phyloP scores from a whole-genome alignment of 1,140 invertebrate species.

The Cyclina sinensis region DNA sequence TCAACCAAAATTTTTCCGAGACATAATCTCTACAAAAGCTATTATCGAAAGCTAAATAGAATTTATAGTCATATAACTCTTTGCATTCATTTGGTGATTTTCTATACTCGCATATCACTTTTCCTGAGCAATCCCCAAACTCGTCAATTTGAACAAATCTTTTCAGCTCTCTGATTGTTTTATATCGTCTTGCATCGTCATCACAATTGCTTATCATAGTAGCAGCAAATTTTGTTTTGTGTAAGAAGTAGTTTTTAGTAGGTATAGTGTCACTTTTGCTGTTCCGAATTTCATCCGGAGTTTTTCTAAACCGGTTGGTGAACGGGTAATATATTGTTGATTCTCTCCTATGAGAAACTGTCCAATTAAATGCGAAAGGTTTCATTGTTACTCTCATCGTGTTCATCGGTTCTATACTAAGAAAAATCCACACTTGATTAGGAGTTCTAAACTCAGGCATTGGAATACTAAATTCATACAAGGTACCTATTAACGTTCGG shows the following conservation, averaged over 20 bases:
- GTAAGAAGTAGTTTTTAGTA: slow-evolving; percentile 15
- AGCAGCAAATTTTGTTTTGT: slow-evolving; percentile 55
- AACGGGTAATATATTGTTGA: slow-evolving; percentile 51
- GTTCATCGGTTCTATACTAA: slow-evolving; percentile 50
- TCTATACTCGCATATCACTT: slow-evolving; percentile 3
- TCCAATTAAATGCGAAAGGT: slow-evolving; percentile 56
- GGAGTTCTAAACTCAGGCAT: slow-evolving; percentile 25
- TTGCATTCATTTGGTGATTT: slow-evolving; percentile 40
- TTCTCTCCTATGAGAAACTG: slow-evolving; percentile 45
- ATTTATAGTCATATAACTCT: slow-evolving; percentile 48
- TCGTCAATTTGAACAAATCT: slow-evolving; percentile 48
- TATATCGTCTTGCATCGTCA: slow-evolving; percentile 52
- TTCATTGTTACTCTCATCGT: slow-evolving; percentile 47
- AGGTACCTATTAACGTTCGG: slow-evolving; percentile 17
- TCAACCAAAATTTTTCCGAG: slow-evolving; percentile 60
- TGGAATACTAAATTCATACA: slow-evolving; percentile 29
- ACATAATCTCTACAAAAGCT: slow-evolving; percentile 64
- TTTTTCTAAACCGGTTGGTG: slow-evolving; percentile 17
- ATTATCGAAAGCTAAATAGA: slow-evolving; percentile 65
- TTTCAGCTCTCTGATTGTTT: slow-evolving; percentile 43
- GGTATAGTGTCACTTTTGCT: background rate
- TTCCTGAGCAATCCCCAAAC: slow-evolving; percentile 53
- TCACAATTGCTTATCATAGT: slow-evolving; percentile 56
- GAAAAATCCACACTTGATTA: slow-evolving; percentile 55
- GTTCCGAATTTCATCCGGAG: slow-evolving; percentile 11